Base-by-base conservation (phyloP, 2,888 invertebrate genomes). In the Notodonta ziczac region DNA sequence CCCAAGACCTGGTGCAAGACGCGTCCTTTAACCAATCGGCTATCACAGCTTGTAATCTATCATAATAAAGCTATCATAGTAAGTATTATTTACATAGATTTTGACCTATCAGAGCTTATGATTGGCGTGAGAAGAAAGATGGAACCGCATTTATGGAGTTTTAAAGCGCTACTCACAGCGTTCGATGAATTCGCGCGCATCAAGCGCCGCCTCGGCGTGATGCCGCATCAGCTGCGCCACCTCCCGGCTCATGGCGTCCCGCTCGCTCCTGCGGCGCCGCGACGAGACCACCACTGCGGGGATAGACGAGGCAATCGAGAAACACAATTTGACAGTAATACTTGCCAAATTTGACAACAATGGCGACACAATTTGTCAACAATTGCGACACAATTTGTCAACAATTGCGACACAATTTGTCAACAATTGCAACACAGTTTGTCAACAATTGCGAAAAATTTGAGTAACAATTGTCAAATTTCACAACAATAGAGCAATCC, bases 141-240 rank as follows among this genome's bases (percentile, higher is more conserved):
- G 24, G 24, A 4, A 42, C 0, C 6, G 9, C 9, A 42, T 42
- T 24, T 10, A 42, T 10, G 9, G 4, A 42, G 24, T 24, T 24
- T 42, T 9, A n/a, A 46, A 42, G 42, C 42, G 1, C 0, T 4
- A 78, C 80, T 79, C 32, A 87, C 86, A 57, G 12, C 78, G 72
- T 0, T 83, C 74, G 0, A 81, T 57, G 13, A 53, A 56, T 6
- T 78, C 75, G n/a, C 66, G 74, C 0, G 80, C 78, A 32, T 91
- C 91, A 0, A 90, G 62, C 0, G 66, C 40, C 0, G 78, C 63
- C 7, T 89, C 86, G 0, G 78, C 48, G 0, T 65, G 60, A 50
- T 86, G 85, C 0, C 73, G 67, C 0, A 88, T 39, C 0, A 61
- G 10, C 0, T 69, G 61, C 0, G 58, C 64, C 24, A 72, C 32